A percentile compares a stretch with the other conserved stretches of the same genome.
These are phyloP conservation scores for Amblyjoppa fuscipennis DNA, from an alignment of 2,888 invertebrate genomes.

Conservation along the genomic window DNA sequence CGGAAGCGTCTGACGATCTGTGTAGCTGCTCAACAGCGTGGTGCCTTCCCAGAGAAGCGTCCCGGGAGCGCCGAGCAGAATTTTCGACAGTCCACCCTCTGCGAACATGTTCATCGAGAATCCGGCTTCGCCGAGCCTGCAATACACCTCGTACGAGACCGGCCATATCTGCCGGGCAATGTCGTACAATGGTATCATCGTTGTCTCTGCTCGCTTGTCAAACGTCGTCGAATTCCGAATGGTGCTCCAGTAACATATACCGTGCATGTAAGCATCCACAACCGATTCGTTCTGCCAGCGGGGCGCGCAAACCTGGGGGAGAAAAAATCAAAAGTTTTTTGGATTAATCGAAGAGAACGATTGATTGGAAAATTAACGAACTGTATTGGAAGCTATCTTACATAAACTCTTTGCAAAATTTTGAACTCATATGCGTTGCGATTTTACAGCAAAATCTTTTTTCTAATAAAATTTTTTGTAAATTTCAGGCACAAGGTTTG, in stretches of 20 bases:
- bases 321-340: not conserved
- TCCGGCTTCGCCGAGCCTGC: conserved; percentile 76
- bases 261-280: conserved; percentile 70
- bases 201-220: conserved; percentile 39
- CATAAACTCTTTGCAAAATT: too few species aligned
- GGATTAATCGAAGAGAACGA: too few species aligned
- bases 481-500: too few species aligned
- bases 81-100: conserved; percentile 57
- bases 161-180: conserved; percentile 27
- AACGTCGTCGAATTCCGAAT: conserved; percentile 60
- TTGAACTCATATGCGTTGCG: too few species aligned
- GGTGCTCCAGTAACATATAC: conserved; percentile 78
- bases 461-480: too few species aligned
- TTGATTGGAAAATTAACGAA: too few species aligned
- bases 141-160: conserved; percentile 63
- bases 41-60: conserved; percentile 78
- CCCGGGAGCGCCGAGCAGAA: conserved; percentile 82
- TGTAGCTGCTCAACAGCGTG: conserved; percentile 63
- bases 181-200: conserved; percentile 52
- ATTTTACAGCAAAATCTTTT: too few species aligned
- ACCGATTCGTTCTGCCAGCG: conserved; percentile 80
- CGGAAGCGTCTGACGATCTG: conserved; percentile 21
- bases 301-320: conserved; percentile 83
- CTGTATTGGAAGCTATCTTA: too few species aligned
- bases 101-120: conserved; percentile 75